These are phyloP conservation scores for Actinernus sp. DNA, from an alignment of 92 coral and sea anemone species.

Conservation along the genomic window DNA sequence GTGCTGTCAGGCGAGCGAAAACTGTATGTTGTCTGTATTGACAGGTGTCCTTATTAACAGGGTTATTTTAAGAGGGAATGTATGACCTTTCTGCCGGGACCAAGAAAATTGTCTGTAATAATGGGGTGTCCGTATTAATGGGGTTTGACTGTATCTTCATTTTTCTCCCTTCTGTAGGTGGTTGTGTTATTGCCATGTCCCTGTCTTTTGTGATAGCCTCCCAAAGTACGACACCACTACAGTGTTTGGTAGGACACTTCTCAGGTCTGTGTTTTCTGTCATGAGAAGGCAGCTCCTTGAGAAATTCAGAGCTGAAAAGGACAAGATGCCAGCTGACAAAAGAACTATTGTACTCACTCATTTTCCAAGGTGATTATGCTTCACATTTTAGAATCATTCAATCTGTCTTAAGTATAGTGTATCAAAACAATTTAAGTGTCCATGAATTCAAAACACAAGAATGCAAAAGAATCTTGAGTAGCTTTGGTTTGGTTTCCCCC, in stretches of 20 bases:
- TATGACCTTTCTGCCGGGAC: too few species aligned
- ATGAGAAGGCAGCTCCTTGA: slow-evolving; percentile 93
- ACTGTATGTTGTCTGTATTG: too few species aligned
- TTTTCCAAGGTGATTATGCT: slow-evolving; percentile 81
- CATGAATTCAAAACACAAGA: background rate
- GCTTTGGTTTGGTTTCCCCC: too few species aligned
- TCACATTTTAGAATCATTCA: background rate
- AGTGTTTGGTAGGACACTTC: slow-evolving; percentile 90
- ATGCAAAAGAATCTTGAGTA: background rate
- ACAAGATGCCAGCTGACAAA: slow-evolving; percentile 96
- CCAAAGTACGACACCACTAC: slow-evolving; percentile 89
- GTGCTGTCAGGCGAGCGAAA: too few species aligned
- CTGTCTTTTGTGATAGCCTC: slow-evolving; percentile 94
- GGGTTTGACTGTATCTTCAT: background rate
- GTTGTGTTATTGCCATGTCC: slow-evolving; percentile 97
- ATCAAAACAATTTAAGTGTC: too few species aligned
- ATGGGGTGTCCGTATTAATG: too few species aligned
- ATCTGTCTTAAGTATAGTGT: background rate
- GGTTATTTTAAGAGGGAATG: too few species aligned
- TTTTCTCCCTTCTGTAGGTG: slow-evolving; percentile 56
- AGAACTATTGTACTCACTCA: slow-evolving; percentile 94
- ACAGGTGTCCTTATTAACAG: too few species aligned
- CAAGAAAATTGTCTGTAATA: too few species aligned
- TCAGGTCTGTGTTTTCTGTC: slow-evolving; percentile 90
- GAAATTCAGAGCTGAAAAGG: slow-evolving; percentile 95